These are phyloP conservation scores for Chiridota heheva DNA, from an alignment of 35 echinoderm and acorn worm genomes.

Conservation along the genomic window DNA sequence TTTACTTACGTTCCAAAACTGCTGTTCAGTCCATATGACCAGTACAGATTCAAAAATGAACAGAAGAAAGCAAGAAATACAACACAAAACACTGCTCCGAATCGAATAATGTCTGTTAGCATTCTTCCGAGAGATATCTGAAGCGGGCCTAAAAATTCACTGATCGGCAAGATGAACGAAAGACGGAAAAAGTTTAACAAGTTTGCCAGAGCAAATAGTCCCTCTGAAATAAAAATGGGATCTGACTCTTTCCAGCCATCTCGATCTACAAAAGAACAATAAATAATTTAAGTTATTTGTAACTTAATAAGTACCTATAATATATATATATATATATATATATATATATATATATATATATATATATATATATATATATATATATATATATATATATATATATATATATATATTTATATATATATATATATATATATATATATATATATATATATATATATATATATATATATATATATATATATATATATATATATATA, in stretches of 20 bases:
- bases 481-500: too few species aligned
- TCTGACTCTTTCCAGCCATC: constrained; percentile 51
- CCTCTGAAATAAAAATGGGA: constrained; percentile 76
- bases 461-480: too few species aligned
- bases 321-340: too few species aligned
- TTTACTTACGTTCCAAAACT: constrained; percentile 83
- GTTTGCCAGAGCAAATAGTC: constrained; percentile 85
- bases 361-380: too few species aligned
- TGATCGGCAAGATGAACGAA: constrained; percentile 87
- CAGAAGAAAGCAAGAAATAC: constrained; percentile 96
- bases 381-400: too few species aligned
- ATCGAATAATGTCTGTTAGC: constrained; percentile 87
- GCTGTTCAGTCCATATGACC: constrained; percentile 57
- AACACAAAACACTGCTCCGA: constrained; percentile 76
- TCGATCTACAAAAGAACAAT: constrained; percentile 59
- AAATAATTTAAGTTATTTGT: too few species aligned
- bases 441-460: too few species aligned
- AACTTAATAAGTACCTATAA: too few species aligned
- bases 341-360: too few species aligned
- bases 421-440: too few species aligned
- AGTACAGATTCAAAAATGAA: constrained; percentile 91
- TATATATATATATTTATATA: too few species aligned
- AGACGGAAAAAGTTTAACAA: constrained; percentile 84
- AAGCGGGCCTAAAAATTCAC: constrained; percentile 91
- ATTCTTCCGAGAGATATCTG: constrained; percentile 95